These are phyloP conservation scores for Toxostoma redivivum DNA, from an alignment of 2,113 vertebrate genomes.

Conservation along the genomic window DNA sequence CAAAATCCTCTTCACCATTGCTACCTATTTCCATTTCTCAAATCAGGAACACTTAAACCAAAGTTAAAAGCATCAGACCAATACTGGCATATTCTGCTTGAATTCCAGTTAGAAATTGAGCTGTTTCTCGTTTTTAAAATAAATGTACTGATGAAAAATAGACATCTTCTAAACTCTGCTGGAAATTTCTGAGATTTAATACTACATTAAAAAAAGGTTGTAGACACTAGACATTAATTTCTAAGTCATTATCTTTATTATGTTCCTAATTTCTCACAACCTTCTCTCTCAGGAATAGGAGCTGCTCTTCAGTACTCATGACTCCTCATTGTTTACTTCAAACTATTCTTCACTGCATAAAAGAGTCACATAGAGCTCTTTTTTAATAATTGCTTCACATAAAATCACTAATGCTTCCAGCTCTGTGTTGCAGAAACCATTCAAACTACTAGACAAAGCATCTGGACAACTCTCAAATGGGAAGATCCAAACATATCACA, in stretches of 20 bases:
- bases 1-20: background rate
- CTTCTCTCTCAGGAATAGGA: background rate
- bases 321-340: background rate
- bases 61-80: background rate
- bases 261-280: background rate
- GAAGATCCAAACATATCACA: background rate
- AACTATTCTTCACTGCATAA: background rate
- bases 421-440: background rate
- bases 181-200: background rate
- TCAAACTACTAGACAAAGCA: background rate
- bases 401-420: background rate
- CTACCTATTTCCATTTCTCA: background rate
- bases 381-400: background rate
- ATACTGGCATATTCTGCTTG: background rate
- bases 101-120: background rate
- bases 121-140: background rate
- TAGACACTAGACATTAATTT: background rate
- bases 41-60: background rate
- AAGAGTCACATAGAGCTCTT: background rate
- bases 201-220: background rate
- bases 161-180: background rate
- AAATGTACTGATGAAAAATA: background rate
- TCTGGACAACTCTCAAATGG: background rate
- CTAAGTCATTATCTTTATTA: background rate
- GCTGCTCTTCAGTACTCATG: background rate